Evolutionary conservation across 2,797 vertebrate species (phyloP).

Genomic region (Diceros bicornis): DNA sequence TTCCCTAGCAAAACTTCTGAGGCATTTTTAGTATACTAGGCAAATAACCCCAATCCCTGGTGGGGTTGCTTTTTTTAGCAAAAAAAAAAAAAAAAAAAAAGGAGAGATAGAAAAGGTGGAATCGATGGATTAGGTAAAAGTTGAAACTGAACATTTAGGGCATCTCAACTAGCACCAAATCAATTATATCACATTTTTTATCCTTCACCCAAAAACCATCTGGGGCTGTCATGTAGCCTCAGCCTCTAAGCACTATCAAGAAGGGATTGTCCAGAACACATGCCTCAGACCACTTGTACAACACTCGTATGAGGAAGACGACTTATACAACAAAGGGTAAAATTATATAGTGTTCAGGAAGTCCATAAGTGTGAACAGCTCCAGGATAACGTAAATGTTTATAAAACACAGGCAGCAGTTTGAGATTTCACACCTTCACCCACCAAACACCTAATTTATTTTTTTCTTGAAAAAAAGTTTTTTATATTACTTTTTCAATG

Average conservation of each 20-base stretch:
- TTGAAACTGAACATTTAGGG: conserved; percentile 78
- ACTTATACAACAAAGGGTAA: conserved; percentile 56
- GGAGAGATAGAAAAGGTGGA: conserved; percentile 71
- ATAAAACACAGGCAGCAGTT: conserved; percentile 68
- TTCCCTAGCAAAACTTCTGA: conserved; percentile 34
- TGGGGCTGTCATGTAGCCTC: conserved; percentile 75
- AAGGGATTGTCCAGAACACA: conserved; percentile 77
- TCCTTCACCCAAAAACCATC: conserved; percentile 71
- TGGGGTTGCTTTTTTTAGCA: background rate
- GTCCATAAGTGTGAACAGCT: background rate
- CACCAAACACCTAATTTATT: conserved; percentile 77
- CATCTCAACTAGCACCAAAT: conserved; percentile 82
- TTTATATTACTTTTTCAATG: conserved; percentile 21
- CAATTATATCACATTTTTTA: conserved; percentile 79
- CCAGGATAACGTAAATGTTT: conserved; percentile 80
- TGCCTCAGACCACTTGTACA: conserved; percentile 58
- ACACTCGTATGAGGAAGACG: conserved; percentile 57
- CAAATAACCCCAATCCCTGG: background rate
- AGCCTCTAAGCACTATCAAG: conserved; percentile 62
- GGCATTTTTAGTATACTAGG: conserved; percentile 42
- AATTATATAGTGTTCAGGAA: conserved; percentile 72
- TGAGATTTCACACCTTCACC: conserved; percentile 75
- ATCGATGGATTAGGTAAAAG: conserved; percentile 82
- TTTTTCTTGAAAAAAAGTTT: conserved; percentile 27
- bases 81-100: background rate